These are phyloP conservation scores for Petaurus breviceps DNA, from an alignment of 2,113 vertebrate genomes.

Conservation along the genomic window DNA sequence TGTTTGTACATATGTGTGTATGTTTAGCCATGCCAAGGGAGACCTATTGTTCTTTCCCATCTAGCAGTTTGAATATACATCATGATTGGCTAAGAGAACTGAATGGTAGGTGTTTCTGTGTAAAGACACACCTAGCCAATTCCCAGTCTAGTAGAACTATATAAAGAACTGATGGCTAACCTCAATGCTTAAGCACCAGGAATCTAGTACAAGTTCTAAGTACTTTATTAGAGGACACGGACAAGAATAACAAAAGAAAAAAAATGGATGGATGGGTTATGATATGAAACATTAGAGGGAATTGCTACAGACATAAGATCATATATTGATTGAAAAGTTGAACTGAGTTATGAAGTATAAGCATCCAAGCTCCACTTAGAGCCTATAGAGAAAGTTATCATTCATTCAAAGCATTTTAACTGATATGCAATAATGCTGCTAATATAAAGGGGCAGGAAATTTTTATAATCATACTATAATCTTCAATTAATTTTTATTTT, in stretches of 20 bases:
- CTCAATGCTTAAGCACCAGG: background rate
- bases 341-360: background rate
- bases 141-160: background rate
- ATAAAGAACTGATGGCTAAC: background rate
- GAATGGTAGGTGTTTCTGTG: background rate
- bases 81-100: background rate
- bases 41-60: too few relatives aligned
- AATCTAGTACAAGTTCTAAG: too few relatives aligned
- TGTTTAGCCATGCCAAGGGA: too few relatives aligned
- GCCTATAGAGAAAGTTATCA: background rate
- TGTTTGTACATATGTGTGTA: background rate
- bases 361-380: background rate
- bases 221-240: background rate
- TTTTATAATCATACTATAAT: slow-evolving; percentile 35
- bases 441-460: background rate
- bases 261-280: background rate
- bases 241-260: background rate
- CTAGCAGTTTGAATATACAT: background rate
- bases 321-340: background rate
- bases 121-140: background rate
- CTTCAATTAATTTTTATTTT: slow-evolving; percentile 39
- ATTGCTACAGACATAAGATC: background rate
- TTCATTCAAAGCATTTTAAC: background rate
- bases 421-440: background rate
- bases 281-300: background rate